Evolutionary conservation across 1,140 invertebrate species (phyloP).

Genomic region (Microplitis mediator): DNA sequence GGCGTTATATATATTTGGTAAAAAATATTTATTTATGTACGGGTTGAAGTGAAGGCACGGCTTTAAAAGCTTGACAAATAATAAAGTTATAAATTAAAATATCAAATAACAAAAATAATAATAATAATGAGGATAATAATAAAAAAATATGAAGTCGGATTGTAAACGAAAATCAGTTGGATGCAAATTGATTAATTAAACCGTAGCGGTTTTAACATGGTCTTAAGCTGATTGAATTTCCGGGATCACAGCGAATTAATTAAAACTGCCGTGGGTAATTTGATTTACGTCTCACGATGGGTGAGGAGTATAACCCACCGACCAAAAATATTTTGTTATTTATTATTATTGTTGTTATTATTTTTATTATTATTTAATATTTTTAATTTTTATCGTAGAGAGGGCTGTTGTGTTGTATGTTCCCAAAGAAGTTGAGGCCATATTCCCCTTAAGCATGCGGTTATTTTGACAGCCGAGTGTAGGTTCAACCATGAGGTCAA

Average conservation of each 20-base stretch:
- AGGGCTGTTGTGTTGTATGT: neutral
- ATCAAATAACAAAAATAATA: no score
- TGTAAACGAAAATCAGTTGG: neutral
- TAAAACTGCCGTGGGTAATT: constrained; percentile 25
- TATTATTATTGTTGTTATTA: neutral
- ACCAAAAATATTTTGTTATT: neutral
- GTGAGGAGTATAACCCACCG: neutral
- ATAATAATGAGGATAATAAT: no score
- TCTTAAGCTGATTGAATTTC: constrained; percentile 24
- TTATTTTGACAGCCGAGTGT: constrained; percentile 27
- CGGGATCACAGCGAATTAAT: constrained; percentile 22
- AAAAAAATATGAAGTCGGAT: neutral
- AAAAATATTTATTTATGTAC: no score
- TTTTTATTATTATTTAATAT: no score
- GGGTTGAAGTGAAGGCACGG: no score
- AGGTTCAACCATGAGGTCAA: constrained; percentile 27
- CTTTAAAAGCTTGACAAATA: neutral
- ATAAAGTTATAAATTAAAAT: no score
- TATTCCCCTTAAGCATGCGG: constrained; percentile 6
- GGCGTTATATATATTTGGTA: no score
- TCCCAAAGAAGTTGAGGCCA: neutral
- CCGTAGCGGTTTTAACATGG: neutral
- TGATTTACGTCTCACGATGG: constrained; percentile 22
- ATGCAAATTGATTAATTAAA: constrained; percentile 10
- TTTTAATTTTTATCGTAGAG: no score